A percentile compares a stretch with the other conserved stretches of the same genome.
phyloP scores from a whole-genome alignment of 2,888 invertebrate genomes.

The Unio pictorum region DNA sequence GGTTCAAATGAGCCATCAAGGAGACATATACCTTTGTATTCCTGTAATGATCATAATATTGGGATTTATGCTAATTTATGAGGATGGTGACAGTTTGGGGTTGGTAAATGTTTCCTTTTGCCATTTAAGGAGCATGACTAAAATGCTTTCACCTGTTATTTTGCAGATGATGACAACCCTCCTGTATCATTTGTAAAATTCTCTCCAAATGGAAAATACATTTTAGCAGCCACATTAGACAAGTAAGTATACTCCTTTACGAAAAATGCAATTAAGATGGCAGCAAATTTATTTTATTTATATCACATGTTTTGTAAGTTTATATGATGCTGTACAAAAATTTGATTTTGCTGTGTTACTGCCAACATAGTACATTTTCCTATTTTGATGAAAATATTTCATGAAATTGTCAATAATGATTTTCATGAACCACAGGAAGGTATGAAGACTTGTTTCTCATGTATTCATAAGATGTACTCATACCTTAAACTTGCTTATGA shows the following conservation, averaged over 20 bases:
- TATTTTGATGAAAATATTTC: no score
- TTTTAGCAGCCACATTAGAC: constrained; percentile 97
- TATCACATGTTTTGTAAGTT: neutral
- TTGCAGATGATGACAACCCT: constrained; percentile 95
- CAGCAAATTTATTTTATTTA: constrained; percentile 5
- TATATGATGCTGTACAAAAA: neutral
- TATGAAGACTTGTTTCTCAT: no score
- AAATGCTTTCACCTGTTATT: neutral
- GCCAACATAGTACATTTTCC: neutral
- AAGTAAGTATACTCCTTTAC: constrained; percentile 75
- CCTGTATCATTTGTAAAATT: constrained; percentile 99
- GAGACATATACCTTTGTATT: no score
- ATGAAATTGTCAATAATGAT: no score
- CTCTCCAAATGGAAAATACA: constrained; percentile 99
- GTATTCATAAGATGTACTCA: no score
- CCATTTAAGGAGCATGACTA: neutral
- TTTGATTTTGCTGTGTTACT: neutral
- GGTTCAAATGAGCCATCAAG: no score
- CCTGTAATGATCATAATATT: no score
- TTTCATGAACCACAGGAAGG: no score
- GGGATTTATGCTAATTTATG: neutral
- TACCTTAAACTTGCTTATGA: no score
- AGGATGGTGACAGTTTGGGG: neutral
- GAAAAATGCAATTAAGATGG: no score
- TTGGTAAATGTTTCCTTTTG: neutral